These are phyloP conservation scores for Pardalotus punctatus DNA, from an alignment of 2,113 vertebrate species.

Conservation along the genomic window DNA sequence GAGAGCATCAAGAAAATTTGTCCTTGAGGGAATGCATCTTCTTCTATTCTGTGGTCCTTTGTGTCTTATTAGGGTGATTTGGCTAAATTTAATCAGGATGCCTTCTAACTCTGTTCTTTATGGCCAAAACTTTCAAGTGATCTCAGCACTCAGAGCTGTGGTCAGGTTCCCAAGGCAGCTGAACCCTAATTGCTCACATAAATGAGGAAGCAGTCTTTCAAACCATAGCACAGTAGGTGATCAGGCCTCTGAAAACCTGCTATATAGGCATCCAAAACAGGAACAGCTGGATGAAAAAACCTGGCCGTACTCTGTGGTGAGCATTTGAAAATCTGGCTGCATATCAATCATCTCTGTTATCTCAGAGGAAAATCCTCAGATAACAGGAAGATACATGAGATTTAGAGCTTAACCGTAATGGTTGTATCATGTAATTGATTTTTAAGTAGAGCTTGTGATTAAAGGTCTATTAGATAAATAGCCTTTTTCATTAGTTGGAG, in stretches of 20 bases:
- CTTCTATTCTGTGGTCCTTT: neutral
- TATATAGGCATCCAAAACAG: neutral
- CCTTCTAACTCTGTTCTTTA: neutral
- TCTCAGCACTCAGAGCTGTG: neutral
- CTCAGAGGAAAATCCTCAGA: conserved; percentile 46
- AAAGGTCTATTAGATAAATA: conserved; percentile 49
- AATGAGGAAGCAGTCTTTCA: neutral
- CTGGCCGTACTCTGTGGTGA: neutral
- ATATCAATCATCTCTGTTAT: conserved; percentile 23
- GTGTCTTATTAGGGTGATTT: rapidly evolving
- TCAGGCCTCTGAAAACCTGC: neutral
- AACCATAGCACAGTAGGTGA: neutral
- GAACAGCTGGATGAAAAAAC: neutral
- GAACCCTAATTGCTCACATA: neutral
- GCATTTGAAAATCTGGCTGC: conserved; percentile 15
- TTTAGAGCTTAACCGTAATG: conserved; percentile 48
- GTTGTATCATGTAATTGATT: conserved; percentile 47
- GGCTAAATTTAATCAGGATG: neutral
- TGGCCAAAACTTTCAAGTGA: neutral
- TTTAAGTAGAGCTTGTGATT: conserved; percentile 33
- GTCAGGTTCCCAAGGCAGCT: neutral
- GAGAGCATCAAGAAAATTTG: neutral
- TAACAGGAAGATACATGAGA: conserved; percentile 48
- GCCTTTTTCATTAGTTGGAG: conserved; percentile 21
- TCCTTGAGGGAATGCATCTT: neutral